These are phyloP conservation scores for Alcedo atthis DNA, from an alignment of 2,797 vertebrate genomes.

Conservation along the genomic window DNA sequence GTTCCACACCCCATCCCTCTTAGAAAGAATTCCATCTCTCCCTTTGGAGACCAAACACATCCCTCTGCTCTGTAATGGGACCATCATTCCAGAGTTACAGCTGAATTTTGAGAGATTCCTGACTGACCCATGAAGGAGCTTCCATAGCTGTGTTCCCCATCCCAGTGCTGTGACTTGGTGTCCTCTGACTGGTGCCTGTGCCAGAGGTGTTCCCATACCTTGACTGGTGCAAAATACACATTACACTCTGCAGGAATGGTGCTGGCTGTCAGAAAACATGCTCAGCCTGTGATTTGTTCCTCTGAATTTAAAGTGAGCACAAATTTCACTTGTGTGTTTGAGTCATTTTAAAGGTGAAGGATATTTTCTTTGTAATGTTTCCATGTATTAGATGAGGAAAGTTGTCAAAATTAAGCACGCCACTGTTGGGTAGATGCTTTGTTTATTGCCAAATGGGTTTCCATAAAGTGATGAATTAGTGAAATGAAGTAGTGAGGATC, in stretches of 20 bases:
- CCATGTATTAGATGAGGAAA: slow-evolving; percentile 11
- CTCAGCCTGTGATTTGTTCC: neutral
- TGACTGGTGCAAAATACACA: neutral
- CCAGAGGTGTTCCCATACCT: neutral
- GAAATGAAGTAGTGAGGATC: slow-evolving; percentile 54
- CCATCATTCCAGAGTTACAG: neutral
- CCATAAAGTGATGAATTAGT: slow-evolving; percentile 55
- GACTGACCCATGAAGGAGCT: neutral
- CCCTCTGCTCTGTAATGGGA: neutral
- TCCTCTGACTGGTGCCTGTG: neutral
- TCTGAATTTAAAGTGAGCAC: neutral
- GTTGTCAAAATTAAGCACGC: slow-evolving; percentile 60
- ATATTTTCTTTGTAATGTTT: neutral
- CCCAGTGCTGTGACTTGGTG: neutral
- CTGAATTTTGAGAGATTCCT: neutral
- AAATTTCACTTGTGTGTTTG: neutral
- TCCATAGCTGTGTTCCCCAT: neutral
- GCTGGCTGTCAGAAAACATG: neutral
- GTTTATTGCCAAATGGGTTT: slow-evolving; percentile 45
- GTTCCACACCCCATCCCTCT: neutral
- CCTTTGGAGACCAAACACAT: neutral
- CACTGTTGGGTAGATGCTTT: slow-evolving; percentile 38
- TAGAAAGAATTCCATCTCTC: neutral
- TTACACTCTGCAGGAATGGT: neutral
- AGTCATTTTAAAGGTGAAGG: slow-evolving; percentile 31